Base-by-base conservation (phyloP, 2,888 invertebrate genomes). In the Agrotis exclamationis region DNA sequence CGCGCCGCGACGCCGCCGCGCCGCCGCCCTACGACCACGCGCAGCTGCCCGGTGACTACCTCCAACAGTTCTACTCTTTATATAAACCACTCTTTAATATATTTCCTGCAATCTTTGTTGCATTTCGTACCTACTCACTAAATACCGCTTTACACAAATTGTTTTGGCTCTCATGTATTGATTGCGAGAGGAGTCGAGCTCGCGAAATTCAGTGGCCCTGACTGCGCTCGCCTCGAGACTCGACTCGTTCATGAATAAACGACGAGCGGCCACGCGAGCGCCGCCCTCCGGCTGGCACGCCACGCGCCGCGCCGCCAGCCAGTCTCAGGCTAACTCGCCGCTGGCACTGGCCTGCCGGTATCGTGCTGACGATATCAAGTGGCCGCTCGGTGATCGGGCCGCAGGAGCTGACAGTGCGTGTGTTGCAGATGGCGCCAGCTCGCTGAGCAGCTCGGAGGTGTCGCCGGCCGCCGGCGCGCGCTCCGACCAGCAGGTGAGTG, bases 1-100 rank as follows among this genome's bases (percentile, higher is more conserved):
- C 92, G 85, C 95, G 79, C 81, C 88, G 81, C 53, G 89, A 86
- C 86, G 65, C 74, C 67, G 88, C 90, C 78, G 88, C 91, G 69
- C 90, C 90, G 67, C 89, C 85, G 51, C 85, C 87, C 65, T 85
- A 83, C 74, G 68, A 74, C 3, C 74, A 63, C 33, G 22, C 70
- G 3, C 64, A 50, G 5, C 6, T 22, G 0, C 70, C 70, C 7
- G 70, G 70, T 75, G 16, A 20, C 16, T 39, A 14, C 18, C 28
- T 66, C 11, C n/a, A 16, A 39, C 11, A n/a, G 13, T 5, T 28
- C n/a, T n/a, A 33, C 9, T 28, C 39, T 39, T 39, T 39, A 39
- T 39, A 39, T 9, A 39, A 39, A 11, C 39, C 9, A 39, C 39
- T 39, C 39, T 39, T 7, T 5, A 33, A 6, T 33, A 39, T 11